These are phyloP conservation scores for Drosophila atripex DNA, from an alignment of 2,888 invertebrate genomes.

Conservation along the genomic window DNA sequence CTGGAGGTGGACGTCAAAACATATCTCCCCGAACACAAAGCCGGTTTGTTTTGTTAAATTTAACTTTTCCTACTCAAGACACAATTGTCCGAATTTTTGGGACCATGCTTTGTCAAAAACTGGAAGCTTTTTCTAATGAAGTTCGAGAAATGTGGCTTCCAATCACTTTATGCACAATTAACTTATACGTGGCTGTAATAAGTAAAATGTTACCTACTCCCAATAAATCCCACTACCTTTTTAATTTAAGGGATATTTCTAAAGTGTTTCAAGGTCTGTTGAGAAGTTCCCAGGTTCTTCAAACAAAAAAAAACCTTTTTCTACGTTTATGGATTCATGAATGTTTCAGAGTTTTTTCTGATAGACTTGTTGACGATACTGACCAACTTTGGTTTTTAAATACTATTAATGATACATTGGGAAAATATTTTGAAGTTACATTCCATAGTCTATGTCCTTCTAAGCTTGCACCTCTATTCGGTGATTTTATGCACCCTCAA, in stretches of 20 bases:
- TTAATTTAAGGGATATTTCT: constrained; percentile 94
- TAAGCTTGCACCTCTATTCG: constrained; percentile 89
- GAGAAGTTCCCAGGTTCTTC: constrained; percentile 90
- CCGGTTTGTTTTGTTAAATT: constrained; percentile 90
- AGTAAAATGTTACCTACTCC: constrained; percentile 93
- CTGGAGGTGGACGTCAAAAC: constrained; percentile 93
- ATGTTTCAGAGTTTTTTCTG: constrained; percentile 92
- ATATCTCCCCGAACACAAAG: constrained; percentile 91
- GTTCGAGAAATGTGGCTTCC: constrained; percentile 88
- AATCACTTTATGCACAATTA: constrained; percentile 90
- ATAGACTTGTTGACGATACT: constrained; percentile 91
- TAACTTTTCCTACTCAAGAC: constrained; percentile 92
- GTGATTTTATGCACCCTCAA: constrained; percentile 91
- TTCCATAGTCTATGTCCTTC: constrained; percentile 91
- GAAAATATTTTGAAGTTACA: constrained; percentile 91
- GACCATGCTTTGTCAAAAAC: constrained; percentile 92
- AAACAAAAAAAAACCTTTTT: constrained; percentile 89
- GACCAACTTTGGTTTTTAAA: constrained; percentile 91
- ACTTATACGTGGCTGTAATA: constrained; percentile 90
- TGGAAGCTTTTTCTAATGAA: constrained; percentile 91
- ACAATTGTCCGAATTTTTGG: constrained; percentile 93
- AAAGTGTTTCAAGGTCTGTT: constrained; percentile 93
- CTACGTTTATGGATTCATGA: constrained; percentile 94
- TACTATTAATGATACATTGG: constrained; percentile 89
- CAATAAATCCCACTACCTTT: constrained; percentile 94